Conservation (phyloP, 2,113 vertebrate genomes). For the Sinocyclocheilus anshuiensis region DNA sequence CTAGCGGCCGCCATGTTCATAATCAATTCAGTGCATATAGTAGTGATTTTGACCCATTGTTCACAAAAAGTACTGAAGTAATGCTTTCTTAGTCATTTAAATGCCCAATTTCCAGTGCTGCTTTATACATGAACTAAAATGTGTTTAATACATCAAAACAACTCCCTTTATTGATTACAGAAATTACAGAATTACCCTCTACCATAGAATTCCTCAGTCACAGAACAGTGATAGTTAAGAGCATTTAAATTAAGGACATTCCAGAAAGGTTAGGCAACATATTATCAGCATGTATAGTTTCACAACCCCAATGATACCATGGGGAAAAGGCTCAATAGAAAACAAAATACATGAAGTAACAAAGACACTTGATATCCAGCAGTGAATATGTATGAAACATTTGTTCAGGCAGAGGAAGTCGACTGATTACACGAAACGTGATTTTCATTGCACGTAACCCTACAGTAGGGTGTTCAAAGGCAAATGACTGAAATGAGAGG, state of each 20-base stretch:
- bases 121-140: background rate
- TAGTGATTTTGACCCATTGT: background rate
- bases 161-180: background rate
- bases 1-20: background rate
- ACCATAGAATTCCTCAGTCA: conserved; percentile 13
- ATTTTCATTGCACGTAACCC: conserved; percentile 52
- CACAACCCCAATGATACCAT: conserved; percentile 18
- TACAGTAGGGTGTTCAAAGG: conserved; percentile 24
- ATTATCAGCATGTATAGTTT: conserved; percentile 12
- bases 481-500: conserved; percentile 15
- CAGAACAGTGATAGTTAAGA: background rate
- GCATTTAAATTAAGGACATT: conserved; percentile 19
- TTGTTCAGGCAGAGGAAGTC: conserved; percentile 1
- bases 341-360: background rate
- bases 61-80: background rate
- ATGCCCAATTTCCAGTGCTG: background rate
- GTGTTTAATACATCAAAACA: background rate
- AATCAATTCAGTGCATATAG: conserved; percentile 16
- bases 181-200: background rate
- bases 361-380: conserved; percentile 8
- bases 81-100: conserved; percentile 17
- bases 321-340: background rate
- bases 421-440: background rate
- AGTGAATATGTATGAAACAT: background rate
- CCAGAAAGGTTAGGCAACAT: conserved; percentile 46